Evolutionary conservation across 2,113 vertebrate species (phyloP).

Genomic region (Tychaedon coryphoeus): DNA sequence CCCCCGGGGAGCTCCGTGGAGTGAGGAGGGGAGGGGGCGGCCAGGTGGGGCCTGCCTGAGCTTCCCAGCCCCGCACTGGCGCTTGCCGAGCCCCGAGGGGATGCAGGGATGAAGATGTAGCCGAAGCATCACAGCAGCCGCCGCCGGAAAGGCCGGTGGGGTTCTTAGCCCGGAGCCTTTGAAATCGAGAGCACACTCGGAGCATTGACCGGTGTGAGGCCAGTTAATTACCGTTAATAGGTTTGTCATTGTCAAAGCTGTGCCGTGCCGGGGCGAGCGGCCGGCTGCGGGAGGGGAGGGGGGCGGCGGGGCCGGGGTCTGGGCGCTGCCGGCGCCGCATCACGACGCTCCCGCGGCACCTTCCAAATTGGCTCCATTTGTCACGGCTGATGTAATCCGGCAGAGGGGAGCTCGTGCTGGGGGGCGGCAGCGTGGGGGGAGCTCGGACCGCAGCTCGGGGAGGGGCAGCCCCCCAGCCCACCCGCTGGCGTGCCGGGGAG

Average conservation of each 20-base stretch:
- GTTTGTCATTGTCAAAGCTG: slow-evolving; percentile 23
- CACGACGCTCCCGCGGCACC: not conserved
- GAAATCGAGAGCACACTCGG: not conserved
- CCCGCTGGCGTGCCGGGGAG: not conserved
- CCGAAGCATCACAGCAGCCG: not conserved
- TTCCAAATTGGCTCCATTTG: slow-evolving; percentile 36
- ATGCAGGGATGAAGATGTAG: not conserved
- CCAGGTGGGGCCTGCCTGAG: not conserved
- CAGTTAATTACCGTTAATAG: slow-evolving; percentile 57
- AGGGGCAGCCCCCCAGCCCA: not conserved
- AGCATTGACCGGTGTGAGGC: not conserved
- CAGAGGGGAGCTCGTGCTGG: slow-evolving; percentile 25
- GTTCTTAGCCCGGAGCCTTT: not conserved
- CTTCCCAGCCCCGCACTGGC: not conserved
- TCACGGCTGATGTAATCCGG: slow-evolving; percentile 41
- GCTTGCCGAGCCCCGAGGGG: not conserved
- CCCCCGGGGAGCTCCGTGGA: not conserved
- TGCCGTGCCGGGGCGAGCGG: not conserved
- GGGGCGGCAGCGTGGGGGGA: slow-evolving; percentile 10
- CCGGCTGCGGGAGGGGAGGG: not conserved
- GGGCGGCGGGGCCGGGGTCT: not conserved
- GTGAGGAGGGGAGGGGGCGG: not conserved
- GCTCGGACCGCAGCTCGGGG: not conserved
- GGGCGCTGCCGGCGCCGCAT: not conserved
- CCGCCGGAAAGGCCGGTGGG: not conserved